Conservation (phyloP, 2,797 vertebrate genomes). For the Falco naumanni region DNA sequence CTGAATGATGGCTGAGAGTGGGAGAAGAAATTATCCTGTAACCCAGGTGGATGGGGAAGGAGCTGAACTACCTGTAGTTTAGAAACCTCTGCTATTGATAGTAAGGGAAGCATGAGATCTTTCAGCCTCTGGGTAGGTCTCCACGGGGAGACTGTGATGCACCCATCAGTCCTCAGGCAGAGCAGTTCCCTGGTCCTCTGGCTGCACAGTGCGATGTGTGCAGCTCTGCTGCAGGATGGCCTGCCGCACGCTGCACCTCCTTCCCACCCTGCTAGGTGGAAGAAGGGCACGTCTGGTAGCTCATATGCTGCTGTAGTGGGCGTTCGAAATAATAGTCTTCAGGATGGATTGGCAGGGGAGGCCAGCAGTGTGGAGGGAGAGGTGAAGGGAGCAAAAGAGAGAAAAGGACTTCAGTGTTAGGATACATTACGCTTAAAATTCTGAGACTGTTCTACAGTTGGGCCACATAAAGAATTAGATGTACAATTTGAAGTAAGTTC, state of each 20-base stretch:
- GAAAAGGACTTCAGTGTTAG: slow-evolving; percentile 2
- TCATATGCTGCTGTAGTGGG: neutral
- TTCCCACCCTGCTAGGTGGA: neutral
- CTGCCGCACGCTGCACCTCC: neutral
- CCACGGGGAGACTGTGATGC: neutral
- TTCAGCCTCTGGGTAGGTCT: neutral
- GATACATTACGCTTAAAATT: slow-evolving; percentile 56
- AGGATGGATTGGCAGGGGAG: neutral
- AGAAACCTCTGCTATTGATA: neutral
- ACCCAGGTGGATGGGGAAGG: neutral
- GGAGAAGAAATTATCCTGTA: neutral
- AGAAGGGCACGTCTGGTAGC: neutral
- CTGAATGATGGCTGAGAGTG: neutral
- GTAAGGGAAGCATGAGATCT: neutral
- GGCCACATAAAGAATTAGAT: slow-evolving; percentile 60
- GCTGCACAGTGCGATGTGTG: neutral
- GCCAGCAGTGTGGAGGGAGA: neutral
- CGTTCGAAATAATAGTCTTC: neutral
- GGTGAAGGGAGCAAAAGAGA: neutral
- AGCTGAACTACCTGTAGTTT: neutral
- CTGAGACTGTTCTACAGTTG: neutral
- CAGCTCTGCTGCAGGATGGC: neutral
- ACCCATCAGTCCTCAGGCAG: neutral
- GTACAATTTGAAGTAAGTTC: slow-evolving; percentile 68
- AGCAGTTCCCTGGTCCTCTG: neutral